Base-by-base conservation (phyloP, 2,797 vertebrate genomes). In the Lindbergichthys nudifrons region DNA sequence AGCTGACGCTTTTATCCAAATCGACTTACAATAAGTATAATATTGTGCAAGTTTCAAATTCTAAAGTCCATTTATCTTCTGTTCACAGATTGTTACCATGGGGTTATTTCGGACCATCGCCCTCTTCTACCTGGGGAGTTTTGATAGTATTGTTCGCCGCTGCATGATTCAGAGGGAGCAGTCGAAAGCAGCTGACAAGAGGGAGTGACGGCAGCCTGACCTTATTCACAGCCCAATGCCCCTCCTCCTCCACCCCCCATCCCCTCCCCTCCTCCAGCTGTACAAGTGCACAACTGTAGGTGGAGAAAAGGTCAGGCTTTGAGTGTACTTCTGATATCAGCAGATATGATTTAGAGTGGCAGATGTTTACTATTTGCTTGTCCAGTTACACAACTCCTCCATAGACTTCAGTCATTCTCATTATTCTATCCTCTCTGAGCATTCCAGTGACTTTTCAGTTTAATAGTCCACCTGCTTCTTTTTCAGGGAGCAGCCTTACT, bases 61-160 rank as follows among this genome's bases (percentile, higher is more conserved):
- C 19, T 57, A 47, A 51, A 42, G 13, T 52, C 19, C 10, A 2
- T 14, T 54, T n/a, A 6, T 66, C 32, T 12, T 12, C 41, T 78
- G 83, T 82, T 2, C 84, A 99, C 84, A 99, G 98, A 96, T 99
- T 45, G 96, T 98, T 81, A 98, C 97, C 87, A 98, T 99, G 97
- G 97, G 98, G 62, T 90, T 99, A 71, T 99, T 99, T 93, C 97
- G 98, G 81, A 97, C 96, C 77, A 92, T 99, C 46, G 96, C 97
- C 51, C 94, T 99, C 30, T 98, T 98, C 94, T 99, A 99, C 92
- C 92, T 98, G 81, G 96, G 97, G 89, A 98, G 98, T 79, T 99
- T 99, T 58, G 98, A 99, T 95, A 97, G 96, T 92, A 98, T 99
- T 61, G 93, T 99, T 69, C 98, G 97, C 59, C 98, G 97, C 86